Conservation (phyloP, 37 sponge, comb jelly and placozoan species). For the Ephydatia muelleri region DNA sequence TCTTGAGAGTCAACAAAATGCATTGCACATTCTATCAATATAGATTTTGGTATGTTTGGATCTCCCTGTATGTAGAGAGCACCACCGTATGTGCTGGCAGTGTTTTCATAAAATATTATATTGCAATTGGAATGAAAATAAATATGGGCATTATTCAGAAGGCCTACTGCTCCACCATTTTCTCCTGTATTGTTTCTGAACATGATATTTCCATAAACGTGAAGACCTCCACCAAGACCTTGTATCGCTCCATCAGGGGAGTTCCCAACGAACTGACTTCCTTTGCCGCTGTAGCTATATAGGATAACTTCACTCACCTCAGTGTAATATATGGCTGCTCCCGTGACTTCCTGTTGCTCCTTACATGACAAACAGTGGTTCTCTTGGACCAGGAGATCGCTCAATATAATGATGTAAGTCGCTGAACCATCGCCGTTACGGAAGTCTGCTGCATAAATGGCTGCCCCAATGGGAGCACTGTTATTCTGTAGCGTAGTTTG, state of each 20-base stretch:
- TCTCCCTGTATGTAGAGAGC: constrained; percentile 32
- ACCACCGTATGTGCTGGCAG: constrained; percentile 12
- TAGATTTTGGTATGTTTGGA: constrained; percentile 12
- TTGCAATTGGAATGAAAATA: background rate
- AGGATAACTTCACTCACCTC: too few relatives aligned
- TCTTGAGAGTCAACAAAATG: background rate
- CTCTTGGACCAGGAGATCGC: background rate
- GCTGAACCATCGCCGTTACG: background rate
- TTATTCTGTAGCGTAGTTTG: background rate
- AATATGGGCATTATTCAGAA: constrained; percentile 19
- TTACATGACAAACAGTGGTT: background rate
- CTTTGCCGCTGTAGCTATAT: constrained; percentile 2
- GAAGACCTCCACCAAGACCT: background rate
- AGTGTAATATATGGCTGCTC: too few relatives aligned
- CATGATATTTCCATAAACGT: constrained; percentile 16
- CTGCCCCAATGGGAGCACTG: background rate
- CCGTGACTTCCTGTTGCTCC: too few relatives aligned
- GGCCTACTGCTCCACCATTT: constrained; percentile 28
- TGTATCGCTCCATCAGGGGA: constrained; percentile 21
- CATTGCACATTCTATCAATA: background rate
- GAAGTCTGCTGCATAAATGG: background rate
- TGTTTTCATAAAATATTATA: background rate
- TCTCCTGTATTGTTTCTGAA: constrained; percentile 22
- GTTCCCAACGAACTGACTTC: constrained; percentile 9
- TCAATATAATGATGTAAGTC: background rate